These are phyloP conservation scores for Mesoclemmys tuberculata DNA, from an alignment of 2,113 vertebrate species.

Conservation along the genomic window DNA sequence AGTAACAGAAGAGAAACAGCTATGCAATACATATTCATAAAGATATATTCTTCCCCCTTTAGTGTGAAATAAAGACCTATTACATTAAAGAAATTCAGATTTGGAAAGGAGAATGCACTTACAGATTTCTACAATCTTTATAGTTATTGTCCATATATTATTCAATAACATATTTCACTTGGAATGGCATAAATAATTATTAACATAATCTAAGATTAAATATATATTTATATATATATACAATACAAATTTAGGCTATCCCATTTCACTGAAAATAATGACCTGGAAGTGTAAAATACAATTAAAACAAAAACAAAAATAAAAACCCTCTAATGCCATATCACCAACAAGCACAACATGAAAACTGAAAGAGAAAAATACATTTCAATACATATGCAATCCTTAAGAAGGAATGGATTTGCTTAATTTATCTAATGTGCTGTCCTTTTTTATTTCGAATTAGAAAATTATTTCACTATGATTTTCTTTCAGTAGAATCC, in stretches of 20 bases:
- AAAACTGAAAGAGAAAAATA: neutral
- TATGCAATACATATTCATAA: constrained; percentile 48
- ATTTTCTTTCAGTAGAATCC: neutral
- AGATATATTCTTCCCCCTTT: constrained; percentile 1
- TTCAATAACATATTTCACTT: neutral
- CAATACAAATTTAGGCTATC: neutral
- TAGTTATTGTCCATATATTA: constrained; percentile 19
- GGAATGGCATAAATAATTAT: neutral
- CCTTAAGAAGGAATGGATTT: neutral
- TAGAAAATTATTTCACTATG: neutral
- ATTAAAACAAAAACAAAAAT: neutral
- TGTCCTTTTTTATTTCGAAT: neutral
- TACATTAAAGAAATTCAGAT: constrained; percentile 43
- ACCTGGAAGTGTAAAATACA: neutral
- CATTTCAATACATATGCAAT: neutral
- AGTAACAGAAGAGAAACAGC: constrained; percentile 48
- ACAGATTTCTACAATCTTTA: constrained; percentile 31
- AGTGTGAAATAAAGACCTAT: constrained; percentile 23
- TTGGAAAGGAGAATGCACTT: constrained; percentile 49
- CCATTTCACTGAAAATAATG: neutral
- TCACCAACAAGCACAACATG: accelerated
- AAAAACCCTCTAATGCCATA: neutral
- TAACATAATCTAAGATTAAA: neutral
- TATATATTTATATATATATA: neutral
- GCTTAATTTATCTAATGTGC: neutral